Percentiles rank a stretch among this genome's conserved stretches.
Conservation (phyloP, 2,113 vertebrate genomes). For the Collichthys lucidus region DNA sequence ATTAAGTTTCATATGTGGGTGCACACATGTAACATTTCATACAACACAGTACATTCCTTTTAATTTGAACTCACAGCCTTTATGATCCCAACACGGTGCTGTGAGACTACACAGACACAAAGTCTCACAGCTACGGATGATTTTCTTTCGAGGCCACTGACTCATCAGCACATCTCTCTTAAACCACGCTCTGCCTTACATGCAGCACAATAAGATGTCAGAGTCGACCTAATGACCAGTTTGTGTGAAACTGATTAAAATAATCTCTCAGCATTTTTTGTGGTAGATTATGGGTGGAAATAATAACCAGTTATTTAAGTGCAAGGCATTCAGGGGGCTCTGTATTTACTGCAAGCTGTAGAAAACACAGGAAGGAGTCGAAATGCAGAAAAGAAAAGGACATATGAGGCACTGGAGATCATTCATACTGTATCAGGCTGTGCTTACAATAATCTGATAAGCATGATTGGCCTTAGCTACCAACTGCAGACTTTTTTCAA, state of each 20-base stretch:
- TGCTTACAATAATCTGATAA: slow-evolving; percentile 44
- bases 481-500: slow-evolving; percentile 35
- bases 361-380: slow-evolving; percentile 18
- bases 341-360: slow-evolving; percentile 47
- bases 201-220: slow-evolving; percentile 27
- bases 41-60: slow-evolving; percentile 59
- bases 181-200: slow-evolving; percentile 20
- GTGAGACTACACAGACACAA: slow-evolving; percentile 23
- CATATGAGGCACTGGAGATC: slow-evolving; percentile 75
- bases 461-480: slow-evolving; percentile 44
- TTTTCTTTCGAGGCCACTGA: slow-evolving; percentile 5
- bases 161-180: slow-evolving; percentile 3
- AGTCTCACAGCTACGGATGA: slow-evolving; percentile 13
- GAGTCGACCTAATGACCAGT: not conserved
- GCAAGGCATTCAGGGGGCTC: slow-evolving; percentile 49
- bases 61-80: slow-evolving; percentile 23
- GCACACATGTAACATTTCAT: slow-evolving; percentile 40
- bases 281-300: slow-evolving; percentile 5
- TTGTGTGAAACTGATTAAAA: slow-evolving; percentile 14
- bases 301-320: slow-evolving; percentile 39
- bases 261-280: slow-evolving; percentile 17
- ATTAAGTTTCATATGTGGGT: slow-evolving; percentile 45
- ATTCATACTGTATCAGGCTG: slow-evolving; percentile 57
- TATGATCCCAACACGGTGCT: not conserved
- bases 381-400: slow-evolving; percentile 27